A percentile compares a stretch with the other conserved stretches of the same genome.
Evolutionary conservation across 2,113 vertebrate genomes (phyloP).

Genomic region (Dryoscopus gambensis): DNA sequence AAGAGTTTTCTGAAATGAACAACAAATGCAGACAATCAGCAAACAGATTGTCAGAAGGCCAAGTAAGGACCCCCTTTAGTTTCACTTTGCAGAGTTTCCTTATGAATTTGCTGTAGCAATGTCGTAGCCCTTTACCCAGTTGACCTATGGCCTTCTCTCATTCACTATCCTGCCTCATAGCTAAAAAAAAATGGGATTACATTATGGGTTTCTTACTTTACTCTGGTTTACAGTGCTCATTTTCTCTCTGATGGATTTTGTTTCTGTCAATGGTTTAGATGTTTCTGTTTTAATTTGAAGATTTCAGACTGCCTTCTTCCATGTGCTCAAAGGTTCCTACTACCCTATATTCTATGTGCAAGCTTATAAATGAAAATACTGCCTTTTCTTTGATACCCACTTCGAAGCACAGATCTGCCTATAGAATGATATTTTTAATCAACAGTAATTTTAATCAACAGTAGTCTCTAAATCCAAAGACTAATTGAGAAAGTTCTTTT

Average conservation of each 20-base stretch:
- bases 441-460: background rate
- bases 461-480: background rate
- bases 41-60: background rate
- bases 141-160: background rate
- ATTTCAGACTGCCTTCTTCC: background rate
- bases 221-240: background rate
- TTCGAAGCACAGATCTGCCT: background rate
- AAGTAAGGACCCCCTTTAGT: background rate
- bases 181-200: background rate
- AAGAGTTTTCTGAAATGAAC: slow-evolving; percentile 20
- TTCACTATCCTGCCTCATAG: background rate
- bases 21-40: slow-evolving; percentile 28
- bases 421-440: background rate
- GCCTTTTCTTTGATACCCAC: background rate
- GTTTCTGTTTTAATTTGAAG: background rate
- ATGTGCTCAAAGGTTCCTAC: background rate
- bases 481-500: background rate
- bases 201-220: background rate
- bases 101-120: background rate
- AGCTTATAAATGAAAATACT: background rate
- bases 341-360: background rate
- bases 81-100: background rate
- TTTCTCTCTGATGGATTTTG: background rate
- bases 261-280: background rate
- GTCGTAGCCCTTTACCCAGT: background rate